These are phyloP conservation scores for Meta bourneti DNA, from an alignment of 2,888 invertebrate genomes.

Conservation along the genomic window DNA sequence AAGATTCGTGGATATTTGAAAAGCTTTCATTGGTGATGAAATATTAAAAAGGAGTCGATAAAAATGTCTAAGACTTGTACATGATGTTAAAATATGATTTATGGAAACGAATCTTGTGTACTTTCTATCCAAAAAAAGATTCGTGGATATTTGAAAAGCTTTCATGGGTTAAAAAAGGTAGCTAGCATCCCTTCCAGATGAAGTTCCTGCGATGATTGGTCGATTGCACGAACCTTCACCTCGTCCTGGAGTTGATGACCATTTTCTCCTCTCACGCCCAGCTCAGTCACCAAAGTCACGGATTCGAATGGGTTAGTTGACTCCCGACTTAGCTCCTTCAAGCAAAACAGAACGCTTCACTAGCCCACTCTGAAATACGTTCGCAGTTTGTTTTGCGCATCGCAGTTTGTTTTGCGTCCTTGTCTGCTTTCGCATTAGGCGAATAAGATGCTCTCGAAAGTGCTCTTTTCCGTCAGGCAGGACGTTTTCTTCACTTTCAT, in stretches of 20 bases:
- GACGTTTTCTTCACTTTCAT: not conserved
- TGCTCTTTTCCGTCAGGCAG: not conserved
- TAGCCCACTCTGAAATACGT: not conserved
- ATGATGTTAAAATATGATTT: no score
- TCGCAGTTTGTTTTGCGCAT: not conserved
- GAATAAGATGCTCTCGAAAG: no score
- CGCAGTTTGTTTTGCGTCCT: not conserved
- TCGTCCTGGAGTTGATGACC: not conserved
- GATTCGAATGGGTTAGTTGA: constrained; percentile 30
- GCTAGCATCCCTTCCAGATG: not conserved
- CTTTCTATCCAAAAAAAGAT: not conserved
- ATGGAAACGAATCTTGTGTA: no score
- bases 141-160: not conserved
- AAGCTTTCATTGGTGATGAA: no score
- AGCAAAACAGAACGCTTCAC: no score
- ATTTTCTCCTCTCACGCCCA: not conserved
- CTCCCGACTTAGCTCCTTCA: constrained; percentile 1
- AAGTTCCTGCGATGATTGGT: not conserved
- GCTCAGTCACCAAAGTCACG: not conserved
- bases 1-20: not conserved
- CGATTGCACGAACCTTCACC: not conserved
- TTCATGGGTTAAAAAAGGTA: not conserved
- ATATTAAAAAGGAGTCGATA: no score
- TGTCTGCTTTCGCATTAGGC: no score
- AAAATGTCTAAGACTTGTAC: no score